Evolutionary conservation across 2,113 vertebrate genomes (phyloP).

Genomic region (Willisornis vidua): DNA sequence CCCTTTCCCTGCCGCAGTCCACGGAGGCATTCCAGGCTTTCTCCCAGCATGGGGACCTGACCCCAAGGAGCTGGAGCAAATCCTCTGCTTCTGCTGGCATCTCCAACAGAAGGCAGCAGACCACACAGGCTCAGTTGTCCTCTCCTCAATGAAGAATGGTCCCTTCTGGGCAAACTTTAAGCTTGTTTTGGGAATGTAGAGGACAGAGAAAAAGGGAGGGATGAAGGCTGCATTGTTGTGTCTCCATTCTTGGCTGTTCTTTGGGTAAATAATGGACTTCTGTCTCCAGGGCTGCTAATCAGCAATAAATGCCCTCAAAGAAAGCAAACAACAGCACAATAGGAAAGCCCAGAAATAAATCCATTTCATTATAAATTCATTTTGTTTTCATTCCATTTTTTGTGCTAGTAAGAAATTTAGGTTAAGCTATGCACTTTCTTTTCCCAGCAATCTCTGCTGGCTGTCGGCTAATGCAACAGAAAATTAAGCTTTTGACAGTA

Average conservation of each 20-base stretch:
- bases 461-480: constrained; percentile 21
- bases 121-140: background rate
- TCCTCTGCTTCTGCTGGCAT: background rate
- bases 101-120: background rate
- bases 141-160: background rate
- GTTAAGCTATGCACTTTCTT: constrained; percentile 42
- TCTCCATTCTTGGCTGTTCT: background rate
- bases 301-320: constrained; percentile 33
- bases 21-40: rapidly evolving
- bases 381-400: constrained; percentile 58
- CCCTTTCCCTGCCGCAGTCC: background rate
- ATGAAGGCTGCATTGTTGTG: background rate
- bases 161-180: constrained; percentile 4
- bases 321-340: constrained; percentile 56
- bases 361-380: constrained; percentile 66
- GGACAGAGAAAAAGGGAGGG: background rate
- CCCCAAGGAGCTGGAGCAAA: background rate
- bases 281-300: constrained; percentile 41
- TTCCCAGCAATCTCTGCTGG: constrained; percentile 30
- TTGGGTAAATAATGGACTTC: constrained; percentile 44
- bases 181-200: background rate
- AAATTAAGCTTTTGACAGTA: constrained; percentile 39
- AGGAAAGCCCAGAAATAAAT: constrained; percentile 49
- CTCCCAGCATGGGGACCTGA: background rate
- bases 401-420: constrained; percentile 43